Evolutionary conservation across 1,140 invertebrate species (phyloP), one percentile per base, ranked within the genome.

Genomic region (Bradysia coprophila): DNA sequence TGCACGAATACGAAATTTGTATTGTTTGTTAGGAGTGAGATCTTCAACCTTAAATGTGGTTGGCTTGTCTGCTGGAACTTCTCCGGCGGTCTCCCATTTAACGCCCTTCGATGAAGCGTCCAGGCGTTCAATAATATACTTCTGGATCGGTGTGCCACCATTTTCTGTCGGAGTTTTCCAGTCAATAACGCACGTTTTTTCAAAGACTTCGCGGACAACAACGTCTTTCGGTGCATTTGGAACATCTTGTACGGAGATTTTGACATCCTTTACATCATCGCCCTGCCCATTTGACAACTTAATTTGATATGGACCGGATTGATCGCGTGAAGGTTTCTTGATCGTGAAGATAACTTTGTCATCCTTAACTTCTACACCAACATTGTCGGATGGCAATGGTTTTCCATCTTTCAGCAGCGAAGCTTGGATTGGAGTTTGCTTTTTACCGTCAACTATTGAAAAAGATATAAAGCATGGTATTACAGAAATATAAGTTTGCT

Each of bases 101-200:
- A 83, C 82, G 46, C 81, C 72, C 72, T 90, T 83, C 48, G 88
- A 64, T 63, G 83, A 74, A 57, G 81, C 67, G 64, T 98, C 94
- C 64, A 94, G 82, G 62, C 90, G 76, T 67, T 99, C 95, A 49
- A 99, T 78, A 11, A 93, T 63, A 56, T 98, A 99, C 62, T 94
- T 85, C 3, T 73, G 69, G 37, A 98, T 74, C 3, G 89, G 86
- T 40, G 81, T 65, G 36, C 92, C 92, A 55, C 96, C 96, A 59
- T 96, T 87, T 55, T 98, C 93, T 51, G 79, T 74, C 1, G 90
- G 87, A 42, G 78, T 69, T 49, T 94, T 89, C 84, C 94, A 99
- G 19, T 76, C 67, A 0, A 99, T 75, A 21, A 85, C 76, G 62
- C 92, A 97, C n/a, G 83, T 85, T 44, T 85, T 87, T 51, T 90